phyloP scores from a whole-genome alignment of 2,888 invertebrate genomes.

The Lochmaea crataegi region DNA sequence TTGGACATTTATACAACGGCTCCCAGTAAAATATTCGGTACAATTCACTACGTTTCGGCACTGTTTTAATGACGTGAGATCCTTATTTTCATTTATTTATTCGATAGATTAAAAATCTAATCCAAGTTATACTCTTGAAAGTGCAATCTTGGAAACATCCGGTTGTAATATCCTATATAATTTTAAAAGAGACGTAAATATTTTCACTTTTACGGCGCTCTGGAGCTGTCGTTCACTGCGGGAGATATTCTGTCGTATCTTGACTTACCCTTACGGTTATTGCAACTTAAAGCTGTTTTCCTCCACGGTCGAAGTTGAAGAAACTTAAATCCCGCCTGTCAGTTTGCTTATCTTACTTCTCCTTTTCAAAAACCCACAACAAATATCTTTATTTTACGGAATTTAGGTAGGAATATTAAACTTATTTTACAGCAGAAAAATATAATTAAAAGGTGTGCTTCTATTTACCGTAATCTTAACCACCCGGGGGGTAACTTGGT shows the following conservation, averaged over 20 bases:
- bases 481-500: too few relatives aligned
- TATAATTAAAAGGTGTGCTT: too few relatives aligned
- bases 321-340: background rate
- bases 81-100: too few relatives aligned
- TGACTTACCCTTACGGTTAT: background rate
- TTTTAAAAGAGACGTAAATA: background rate
- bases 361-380: background rate
- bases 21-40: too few relatives aligned
- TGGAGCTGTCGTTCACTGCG: background rate
- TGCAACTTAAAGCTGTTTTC: background rate
- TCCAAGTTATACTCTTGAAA: too few relatives aligned
- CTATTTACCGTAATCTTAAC: too few relatives aligned
- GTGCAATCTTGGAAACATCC: background rate
- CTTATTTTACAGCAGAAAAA: background rate
- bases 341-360: background rate
- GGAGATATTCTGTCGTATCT: background rate
- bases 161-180: background rate
- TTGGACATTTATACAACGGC: too few relatives aligned
- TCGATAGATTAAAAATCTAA: too few relatives aligned
- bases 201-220: background rate
- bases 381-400: background rate
- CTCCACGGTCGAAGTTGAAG: background rate
- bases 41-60: too few relatives aligned
- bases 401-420: background rate
- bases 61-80: too few relatives aligned